A percentile compares a stretch with the other conserved stretches of the same genome.
phyloP scores from a whole-genome alignment of 2,113 vertebrate genomes.

The Neogobius melanostomus region DNA sequence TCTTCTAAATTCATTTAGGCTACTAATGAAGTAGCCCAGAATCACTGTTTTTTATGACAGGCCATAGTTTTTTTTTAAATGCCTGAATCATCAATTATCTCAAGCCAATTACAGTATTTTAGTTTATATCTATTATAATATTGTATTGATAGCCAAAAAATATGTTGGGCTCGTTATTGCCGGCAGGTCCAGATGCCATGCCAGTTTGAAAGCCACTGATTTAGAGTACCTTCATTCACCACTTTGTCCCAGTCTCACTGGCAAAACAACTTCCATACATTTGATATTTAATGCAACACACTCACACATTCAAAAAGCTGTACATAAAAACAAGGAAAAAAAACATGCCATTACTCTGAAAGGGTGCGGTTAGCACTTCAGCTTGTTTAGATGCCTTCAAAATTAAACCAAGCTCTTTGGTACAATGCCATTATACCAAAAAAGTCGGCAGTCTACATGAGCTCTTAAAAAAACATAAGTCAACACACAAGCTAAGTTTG shows the following conservation, averaged over 20 bases:
- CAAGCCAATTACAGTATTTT: too few species aligned
- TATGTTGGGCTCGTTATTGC: too few species aligned
- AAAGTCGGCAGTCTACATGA: conserved; percentile 75
- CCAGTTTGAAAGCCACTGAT: neutral
- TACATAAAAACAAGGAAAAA: conserved; percentile 30
- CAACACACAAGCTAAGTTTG: conserved; percentile 70
- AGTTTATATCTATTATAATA: too few species aligned
- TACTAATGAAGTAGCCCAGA: too few species aligned
- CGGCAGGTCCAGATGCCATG: too few species aligned
- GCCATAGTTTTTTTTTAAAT: too few species aligned
- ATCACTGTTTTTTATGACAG: too few species aligned
- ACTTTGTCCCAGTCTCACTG: neutral
- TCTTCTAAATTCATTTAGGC: too few species aligned
- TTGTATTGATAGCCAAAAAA: too few species aligned
- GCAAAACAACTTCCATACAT: neutral
- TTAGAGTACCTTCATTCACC: neutral
- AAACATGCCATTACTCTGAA: conserved; percentile 43
- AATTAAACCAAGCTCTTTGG: conserved; percentile 88
- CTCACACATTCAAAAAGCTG: conserved; percentile 73
- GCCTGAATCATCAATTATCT: too few species aligned
- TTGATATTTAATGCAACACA: conserved; percentile 74
- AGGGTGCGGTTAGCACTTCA: conserved; percentile 77
- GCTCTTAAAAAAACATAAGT: conserved; percentile 33
- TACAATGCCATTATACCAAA: conserved; percentile 81
- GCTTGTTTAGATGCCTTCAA: conserved; percentile 78